phyloP scores from a whole-genome alignment of 1,140 invertebrate genomes.

The Paraescarpia echinospica region DNA sequence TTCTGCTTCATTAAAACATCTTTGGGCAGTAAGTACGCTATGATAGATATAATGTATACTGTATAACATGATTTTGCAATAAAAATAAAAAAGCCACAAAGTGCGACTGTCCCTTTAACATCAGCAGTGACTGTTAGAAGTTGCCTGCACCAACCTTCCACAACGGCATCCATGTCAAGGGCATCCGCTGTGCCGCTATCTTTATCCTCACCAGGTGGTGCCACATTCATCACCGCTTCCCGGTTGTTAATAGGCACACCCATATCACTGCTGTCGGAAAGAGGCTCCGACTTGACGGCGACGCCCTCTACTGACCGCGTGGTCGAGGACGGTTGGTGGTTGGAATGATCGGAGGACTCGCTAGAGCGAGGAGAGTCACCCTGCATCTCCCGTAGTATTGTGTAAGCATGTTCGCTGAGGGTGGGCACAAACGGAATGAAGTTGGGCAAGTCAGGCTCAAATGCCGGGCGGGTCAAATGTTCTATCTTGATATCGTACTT shows the following conservation, averaged over 20 bases:
- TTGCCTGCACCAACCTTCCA: not conserved
- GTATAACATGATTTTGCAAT: no score
- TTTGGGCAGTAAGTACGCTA: no score
- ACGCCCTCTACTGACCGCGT: not conserved
- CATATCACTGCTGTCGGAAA: not conserved
- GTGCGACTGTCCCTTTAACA: no score
- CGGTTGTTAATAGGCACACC: not conserved
- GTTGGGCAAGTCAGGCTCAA: not conserved
- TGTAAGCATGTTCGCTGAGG: conserved; percentile 22
- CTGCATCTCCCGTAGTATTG: conserved; percentile 24
- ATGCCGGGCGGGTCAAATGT: not conserved
- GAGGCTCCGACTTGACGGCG: not conserved
- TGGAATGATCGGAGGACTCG: not conserved
- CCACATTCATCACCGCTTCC: not conserved
- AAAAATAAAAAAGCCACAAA: no score
- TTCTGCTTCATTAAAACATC: no score
- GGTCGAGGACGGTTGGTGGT: not conserved
- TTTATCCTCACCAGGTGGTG: not conserved
- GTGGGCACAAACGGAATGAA: conserved; percentile 20
- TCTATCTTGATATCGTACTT: conserved; percentile 18
- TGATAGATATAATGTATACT: no score
- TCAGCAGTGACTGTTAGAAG: not conserved
- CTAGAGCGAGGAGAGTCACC: not conserved
- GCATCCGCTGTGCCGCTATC: not conserved
- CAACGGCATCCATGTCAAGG: not conserved